Evolutionary conservation across 2,113 vertebrate genomes (phyloP).

Genomic region (Ammospiza nelsoni): DNA sequence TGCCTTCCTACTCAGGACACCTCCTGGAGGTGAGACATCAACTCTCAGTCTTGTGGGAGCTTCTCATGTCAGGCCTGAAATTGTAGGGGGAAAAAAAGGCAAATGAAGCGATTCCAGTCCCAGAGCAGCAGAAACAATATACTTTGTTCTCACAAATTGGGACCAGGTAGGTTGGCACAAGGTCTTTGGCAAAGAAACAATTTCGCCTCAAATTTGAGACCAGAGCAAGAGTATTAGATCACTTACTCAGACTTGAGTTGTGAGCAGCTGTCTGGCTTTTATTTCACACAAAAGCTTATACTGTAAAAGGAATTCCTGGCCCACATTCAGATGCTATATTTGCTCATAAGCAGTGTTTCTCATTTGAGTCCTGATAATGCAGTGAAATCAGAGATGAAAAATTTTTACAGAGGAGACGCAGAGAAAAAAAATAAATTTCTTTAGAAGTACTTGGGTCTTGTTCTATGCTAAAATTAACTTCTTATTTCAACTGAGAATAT

Average conservation of each 20-base stretch:
- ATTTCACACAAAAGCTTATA: slow-evolving; percentile 62
- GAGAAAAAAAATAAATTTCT: neutral
- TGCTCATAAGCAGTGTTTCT: slow-evolving; percentile 54
- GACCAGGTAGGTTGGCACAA: slow-evolving; percentile 66
- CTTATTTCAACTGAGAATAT: neutral
- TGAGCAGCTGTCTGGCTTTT: slow-evolving; percentile 73
- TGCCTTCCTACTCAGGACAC: neutral
- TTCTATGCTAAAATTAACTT: neutral
- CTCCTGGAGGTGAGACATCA: neutral
- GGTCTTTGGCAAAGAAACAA: slow-evolving; percentile 33
- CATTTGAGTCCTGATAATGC: slow-evolving; percentile 62
- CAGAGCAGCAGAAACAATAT: slow-evolving; percentile 24
- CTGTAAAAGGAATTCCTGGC: slow-evolving; percentile 71
- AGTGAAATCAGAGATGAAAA: slow-evolving; percentile 60
- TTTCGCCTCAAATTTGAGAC: slow-evolving; percentile 51
- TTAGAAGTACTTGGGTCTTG: neutral
- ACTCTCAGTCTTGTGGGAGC: neutral
- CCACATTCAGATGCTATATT: slow-evolving; percentile 60
- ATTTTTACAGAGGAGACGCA: slow-evolving; percentile 7
- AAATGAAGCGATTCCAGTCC: slow-evolving; percentile 19
- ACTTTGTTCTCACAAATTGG: slow-evolving; percentile 68
- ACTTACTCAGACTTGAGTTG: slow-evolving; percentile 53
- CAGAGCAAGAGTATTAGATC: slow-evolving; percentile 60
- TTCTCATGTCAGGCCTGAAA: slow-evolving; percentile 1
- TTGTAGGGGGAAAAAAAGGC: neutral